A percentile compares a stretch with the other conserved stretches of the same genome.
phyloP scores from a whole-genome alignment of 2,113 vertebrate species.

The Monopterus albus region DNA sequence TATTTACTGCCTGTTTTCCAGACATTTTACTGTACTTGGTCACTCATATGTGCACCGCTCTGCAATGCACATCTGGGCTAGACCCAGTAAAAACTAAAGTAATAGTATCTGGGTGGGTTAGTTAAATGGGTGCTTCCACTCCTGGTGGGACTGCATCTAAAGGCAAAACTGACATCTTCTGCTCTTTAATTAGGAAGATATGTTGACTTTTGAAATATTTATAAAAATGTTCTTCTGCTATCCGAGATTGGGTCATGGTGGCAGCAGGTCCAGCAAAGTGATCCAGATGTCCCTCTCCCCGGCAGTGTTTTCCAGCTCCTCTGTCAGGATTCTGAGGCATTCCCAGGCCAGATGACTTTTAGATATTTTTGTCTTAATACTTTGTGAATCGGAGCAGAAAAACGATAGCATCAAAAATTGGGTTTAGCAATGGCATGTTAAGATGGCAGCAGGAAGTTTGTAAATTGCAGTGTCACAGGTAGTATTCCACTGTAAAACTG shows the following conservation, averaged over 20 bases:
- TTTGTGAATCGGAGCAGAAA: conserved; percentile 71
- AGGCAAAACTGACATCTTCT: conserved; percentile 53
- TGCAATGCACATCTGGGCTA: conserved; percentile 30
- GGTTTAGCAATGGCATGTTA: conserved; percentile 72
- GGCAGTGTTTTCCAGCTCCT: too few species aligned
- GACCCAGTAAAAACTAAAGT: conserved; percentile 48
- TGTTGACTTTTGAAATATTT: conserved; percentile 67
- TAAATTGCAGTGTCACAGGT: conserved; percentile 75
- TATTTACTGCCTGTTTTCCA: conserved; percentile 64
- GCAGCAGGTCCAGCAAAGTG: too few species aligned
- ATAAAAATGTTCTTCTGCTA: too few species aligned
- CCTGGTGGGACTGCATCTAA: conserved; percentile 31
- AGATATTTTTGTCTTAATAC: conserved; percentile 68
- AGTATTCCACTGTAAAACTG: conserved; percentile 79
- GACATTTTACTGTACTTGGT: conserved; percentile 68
- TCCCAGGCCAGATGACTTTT: conserved; percentile 55
- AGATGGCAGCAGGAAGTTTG: conserved; percentile 77
- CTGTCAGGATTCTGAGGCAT: too few species aligned
- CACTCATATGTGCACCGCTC: conserved; percentile 39
- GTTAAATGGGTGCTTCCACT: conserved; percentile 57
- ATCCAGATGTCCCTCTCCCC: too few species aligned
- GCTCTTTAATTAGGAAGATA: conserved; percentile 67
- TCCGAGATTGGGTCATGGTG: too few species aligned
- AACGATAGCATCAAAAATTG: conserved; percentile 71
- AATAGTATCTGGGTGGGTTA: conserved; percentile 63